A percentile compares a stretch with the other conserved stretches of the same genome.
These are phyloP conservation scores for Eretmochelys imbricata DNA, from an alignment of 2,113 vertebrate species.

Conservation along the genomic window DNA sequence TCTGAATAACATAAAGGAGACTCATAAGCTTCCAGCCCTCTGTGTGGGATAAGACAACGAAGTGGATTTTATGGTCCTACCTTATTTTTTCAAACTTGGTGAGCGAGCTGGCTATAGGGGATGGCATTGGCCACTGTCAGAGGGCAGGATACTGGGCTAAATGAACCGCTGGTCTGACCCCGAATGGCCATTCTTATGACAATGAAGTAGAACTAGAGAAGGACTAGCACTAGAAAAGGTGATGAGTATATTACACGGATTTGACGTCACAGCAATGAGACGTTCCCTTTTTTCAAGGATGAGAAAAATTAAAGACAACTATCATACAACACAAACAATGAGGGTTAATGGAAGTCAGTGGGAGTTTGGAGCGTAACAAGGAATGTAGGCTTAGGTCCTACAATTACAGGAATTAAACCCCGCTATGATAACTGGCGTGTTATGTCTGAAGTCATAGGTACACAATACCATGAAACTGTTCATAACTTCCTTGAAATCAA, in stretches of 20 bases:
- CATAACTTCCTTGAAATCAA: background rate
- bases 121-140: background rate
- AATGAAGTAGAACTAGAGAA: background rate
- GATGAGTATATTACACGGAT: background rate
- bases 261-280: background rate
- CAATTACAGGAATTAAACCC: background rate
- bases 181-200: background rate
- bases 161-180: background rate
- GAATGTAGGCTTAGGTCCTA: background rate
- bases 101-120: background rate
- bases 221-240: rapidly evolving
- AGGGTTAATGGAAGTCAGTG: background rate
- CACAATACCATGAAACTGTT: rapidly evolving
- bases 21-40: background rate
- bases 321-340: background rate
- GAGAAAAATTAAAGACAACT: background rate
- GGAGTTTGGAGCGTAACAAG: constrained; percentile 1
- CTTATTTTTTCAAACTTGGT: background rate
- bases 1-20: background rate
- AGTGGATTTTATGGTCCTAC: background rate
- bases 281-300: background rate
- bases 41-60: background rate
- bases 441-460: background rate
- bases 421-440: rapidly evolving
- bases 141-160: background rate